A percentile compares a stretch with the other conserved stretches of the same genome.
These are phyloP conservation scores for Clarias batrachus DNA, from an alignment of 2,113 vertebrate genomes.

Conservation along the genomic window DNA sequence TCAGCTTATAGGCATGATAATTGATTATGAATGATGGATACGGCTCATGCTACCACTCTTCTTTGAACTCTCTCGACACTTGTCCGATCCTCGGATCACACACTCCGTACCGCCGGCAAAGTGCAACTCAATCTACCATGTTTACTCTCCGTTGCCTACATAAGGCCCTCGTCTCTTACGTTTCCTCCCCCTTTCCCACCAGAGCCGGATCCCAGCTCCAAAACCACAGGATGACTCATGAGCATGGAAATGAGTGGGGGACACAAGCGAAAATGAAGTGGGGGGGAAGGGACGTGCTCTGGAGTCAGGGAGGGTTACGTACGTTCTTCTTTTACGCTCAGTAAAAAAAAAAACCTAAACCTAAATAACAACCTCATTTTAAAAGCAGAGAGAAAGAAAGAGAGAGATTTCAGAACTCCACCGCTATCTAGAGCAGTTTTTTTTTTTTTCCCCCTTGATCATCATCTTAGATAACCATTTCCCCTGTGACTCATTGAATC, in stretches of 20 bases:
- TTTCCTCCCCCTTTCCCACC: conserved; percentile 23
- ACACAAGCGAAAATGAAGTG: conserved; percentile 48
- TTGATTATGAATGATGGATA: neutral
- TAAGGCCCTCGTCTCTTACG: neutral
- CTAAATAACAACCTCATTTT: neutral
- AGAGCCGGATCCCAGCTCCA: conserved; percentile 37
- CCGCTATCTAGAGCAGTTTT: neutral
- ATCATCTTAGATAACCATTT: neutral
- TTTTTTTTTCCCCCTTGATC: neutral
- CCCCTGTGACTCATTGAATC: neutral
- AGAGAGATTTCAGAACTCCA: neutral
- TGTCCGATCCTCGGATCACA: neutral
- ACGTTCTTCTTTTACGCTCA: neutral
- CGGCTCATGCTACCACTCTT: neutral
- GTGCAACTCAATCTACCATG: conserved; percentile 31
- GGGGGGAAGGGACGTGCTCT: conserved; percentile 34
- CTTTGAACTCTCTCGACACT: neutral
- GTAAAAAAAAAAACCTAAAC: conserved; percentile 24
- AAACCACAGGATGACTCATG: conserved; percentile 56
- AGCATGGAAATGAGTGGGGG: conserved; percentile 48
- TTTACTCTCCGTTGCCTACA: conserved; percentile 21
- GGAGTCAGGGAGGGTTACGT: conserved; percentile 14
- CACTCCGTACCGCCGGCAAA: conserved; percentile 11
- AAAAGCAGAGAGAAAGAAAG: neutral
- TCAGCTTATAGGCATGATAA: neutral